A percentile compares a stretch with the other conserved stretches of the same genome.
phyloP scores from a whole-genome alignment of 2,113 vertebrate genomes.

The Pelodiscus sinensis region DNA sequence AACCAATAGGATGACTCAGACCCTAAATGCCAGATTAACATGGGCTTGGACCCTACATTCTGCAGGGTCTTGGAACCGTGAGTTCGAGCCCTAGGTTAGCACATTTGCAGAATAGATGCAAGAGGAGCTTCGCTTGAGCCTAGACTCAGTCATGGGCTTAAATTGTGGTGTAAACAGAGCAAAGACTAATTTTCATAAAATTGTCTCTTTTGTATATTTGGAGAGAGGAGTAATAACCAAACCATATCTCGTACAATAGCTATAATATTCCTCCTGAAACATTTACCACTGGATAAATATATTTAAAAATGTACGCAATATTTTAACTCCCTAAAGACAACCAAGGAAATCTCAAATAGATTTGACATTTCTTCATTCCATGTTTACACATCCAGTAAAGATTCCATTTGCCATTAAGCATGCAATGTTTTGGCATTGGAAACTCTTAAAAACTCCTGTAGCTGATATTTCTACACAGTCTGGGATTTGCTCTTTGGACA shows the following conservation, averaged over 20 bases:
- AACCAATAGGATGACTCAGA: too few species aligned
- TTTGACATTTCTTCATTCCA: not conserved
- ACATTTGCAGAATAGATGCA: too few species aligned
- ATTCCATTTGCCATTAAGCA: not conserved
- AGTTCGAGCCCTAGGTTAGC: too few species aligned
- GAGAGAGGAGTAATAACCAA: not conserved
- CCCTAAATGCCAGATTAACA: too few species aligned
- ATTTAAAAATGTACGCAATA: not conserved
- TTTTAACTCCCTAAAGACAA: not conserved
- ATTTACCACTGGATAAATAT: not conserved
- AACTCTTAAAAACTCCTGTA: not conserved
- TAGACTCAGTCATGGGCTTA: too few species aligned
- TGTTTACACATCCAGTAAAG: not conserved
- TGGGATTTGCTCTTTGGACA: not conserved
- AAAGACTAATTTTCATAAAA: not conserved
- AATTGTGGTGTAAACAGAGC: not conserved
- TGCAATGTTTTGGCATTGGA: fast-evolving
- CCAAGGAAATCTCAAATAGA: not conserved
- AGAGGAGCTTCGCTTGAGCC: too few species aligned
- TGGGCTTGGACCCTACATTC: too few species aligned
- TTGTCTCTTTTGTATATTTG: not conserved
- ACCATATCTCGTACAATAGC: not conserved
- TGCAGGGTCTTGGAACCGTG: too few species aligned
- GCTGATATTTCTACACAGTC: not conserved
- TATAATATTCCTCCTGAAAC: not conserved